Conservation (phyloP, 2,888 invertebrate species). For the Lasioglossum pauxillum region DNA sequence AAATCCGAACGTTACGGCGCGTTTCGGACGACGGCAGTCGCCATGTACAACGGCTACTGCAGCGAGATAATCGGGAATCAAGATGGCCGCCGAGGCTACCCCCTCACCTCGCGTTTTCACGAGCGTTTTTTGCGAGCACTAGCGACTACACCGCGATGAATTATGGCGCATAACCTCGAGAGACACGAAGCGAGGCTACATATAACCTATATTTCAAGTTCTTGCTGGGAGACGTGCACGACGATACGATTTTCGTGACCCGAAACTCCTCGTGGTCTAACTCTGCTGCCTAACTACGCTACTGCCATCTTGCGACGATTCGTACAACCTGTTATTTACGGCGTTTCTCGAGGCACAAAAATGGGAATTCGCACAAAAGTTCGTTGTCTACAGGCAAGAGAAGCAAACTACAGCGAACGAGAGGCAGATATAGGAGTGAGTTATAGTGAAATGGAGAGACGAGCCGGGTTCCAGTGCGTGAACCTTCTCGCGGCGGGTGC, state of each 20-base stretch:
- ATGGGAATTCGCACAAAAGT: background rate
- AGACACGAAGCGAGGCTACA: slow-evolving; percentile 65
- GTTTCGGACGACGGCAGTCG: background rate
- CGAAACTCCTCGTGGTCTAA: background rate
- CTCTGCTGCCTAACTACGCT: too few relatives aligned
- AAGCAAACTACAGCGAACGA: background rate
- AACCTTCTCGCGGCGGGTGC: slow-evolving; percentile 6
- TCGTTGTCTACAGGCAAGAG: background rate
- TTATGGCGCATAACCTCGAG: slow-evolving; percentile 71
- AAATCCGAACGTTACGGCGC: background rate
- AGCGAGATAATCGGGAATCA: slow-evolving; percentile 51
- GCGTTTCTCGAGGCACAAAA: background rate
- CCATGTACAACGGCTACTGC: slow-evolving; percentile 10
- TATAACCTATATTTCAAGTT: slow-evolving; percentile 70
- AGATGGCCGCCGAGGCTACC: slow-evolving; percentile 43
- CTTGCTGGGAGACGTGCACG: slow-evolving; percentile 65
- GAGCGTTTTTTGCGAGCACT: slow-evolving; percentile 46
- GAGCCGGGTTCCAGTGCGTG: background rate
- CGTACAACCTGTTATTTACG: background rate
- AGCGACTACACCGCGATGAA: slow-evolving; percentile 61
- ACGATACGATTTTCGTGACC: slow-evolving; percentile 25
- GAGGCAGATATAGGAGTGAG: background rate
- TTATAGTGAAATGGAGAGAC: background rate
- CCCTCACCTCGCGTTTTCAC: slow-evolving; percentile 56
- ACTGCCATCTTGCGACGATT: background rate